Conservation (phyloP, 2,113 vertebrate genomes). For the Gallinago paraguaiae region DNA sequence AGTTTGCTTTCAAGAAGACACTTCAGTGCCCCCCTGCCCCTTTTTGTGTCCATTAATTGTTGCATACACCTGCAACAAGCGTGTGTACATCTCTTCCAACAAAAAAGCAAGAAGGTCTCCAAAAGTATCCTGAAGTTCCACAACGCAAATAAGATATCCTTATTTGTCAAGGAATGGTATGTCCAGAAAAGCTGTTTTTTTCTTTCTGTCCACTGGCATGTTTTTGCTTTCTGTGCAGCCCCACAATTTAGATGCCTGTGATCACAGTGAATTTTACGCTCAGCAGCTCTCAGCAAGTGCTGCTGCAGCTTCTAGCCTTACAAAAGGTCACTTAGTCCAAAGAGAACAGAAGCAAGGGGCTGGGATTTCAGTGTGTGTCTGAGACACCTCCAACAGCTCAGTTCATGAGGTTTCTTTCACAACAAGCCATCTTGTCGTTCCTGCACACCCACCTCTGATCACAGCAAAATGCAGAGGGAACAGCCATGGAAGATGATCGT, state of each 20-base stretch:
- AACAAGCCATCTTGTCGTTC: background rate
- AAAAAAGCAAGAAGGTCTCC: background rate
- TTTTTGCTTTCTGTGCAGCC: background rate
- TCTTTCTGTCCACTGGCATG: background rate
- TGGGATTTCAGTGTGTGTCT: background rate
- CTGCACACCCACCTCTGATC: background rate
- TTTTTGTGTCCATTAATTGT: background rate
- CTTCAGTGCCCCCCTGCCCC: fast-evolving
- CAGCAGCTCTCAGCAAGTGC: background rate
- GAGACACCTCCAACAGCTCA: background rate
- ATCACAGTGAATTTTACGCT: background rate
- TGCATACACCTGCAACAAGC: background rate
- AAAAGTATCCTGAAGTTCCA: background rate
- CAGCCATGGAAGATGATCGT: background rate
- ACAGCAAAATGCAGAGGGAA: background rate
- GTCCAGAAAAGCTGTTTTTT: background rate
- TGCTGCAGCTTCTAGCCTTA: background rate
- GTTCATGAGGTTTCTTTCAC: background rate
- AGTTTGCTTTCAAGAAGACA: background rate
- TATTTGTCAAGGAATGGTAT: background rate
- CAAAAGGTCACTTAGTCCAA: background rate
- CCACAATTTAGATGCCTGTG: background rate
- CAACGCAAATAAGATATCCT: background rate
- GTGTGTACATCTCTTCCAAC: background rate
- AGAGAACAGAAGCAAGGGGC: background rate